Evolutionary conservation across 2,888 invertebrate species (phyloP).

Genomic region (Carpatolechia fugitivella): DNA sequence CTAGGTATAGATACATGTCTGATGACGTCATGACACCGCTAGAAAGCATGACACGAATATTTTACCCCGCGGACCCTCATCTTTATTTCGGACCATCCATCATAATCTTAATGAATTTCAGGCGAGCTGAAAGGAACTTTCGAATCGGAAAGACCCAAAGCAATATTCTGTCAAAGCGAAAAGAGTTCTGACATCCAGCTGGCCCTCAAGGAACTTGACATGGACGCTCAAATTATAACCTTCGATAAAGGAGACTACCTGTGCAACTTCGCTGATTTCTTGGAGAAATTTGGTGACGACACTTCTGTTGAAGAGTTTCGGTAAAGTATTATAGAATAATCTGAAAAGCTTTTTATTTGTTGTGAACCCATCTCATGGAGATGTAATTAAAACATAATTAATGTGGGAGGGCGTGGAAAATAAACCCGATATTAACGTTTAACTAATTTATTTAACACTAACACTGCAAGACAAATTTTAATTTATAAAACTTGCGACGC

Average conservation of each 20-base stretch:
- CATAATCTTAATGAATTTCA: too few relatives aligned
- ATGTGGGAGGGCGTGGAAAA: too few relatives aligned
- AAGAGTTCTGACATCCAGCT: constrained; percentile 39
- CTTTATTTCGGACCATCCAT: too few relatives aligned
- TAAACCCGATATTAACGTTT: too few relatives aligned
- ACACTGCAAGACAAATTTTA: too few relatives aligned
- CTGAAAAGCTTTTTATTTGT: not conserved
- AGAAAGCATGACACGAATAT: too few relatives aligned
- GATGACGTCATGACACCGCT: too few relatives aligned
- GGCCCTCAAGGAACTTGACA: constrained; percentile 38
- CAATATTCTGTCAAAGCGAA: constrained; percentile 48
- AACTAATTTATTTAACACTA: too few relatives aligned
- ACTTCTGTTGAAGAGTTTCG: constrained; percentile 34
- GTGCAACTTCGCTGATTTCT: constrained; percentile 36
- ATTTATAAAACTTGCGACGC: too few relatives aligned
- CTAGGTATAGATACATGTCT: too few relatives aligned
- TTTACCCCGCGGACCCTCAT: too few relatives aligned
- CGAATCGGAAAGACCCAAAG: constrained; percentile 35
- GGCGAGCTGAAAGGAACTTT: constrained; percentile 43
- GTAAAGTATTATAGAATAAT: constrained; percentile 28
- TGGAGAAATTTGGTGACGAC: constrained; percentile 34
- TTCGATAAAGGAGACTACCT: constrained; percentile 46
- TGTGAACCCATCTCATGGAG: not conserved
- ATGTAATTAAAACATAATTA: too few relatives aligned
- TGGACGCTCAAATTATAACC: constrained; percentile 38